phyloP scores from a whole-genome alignment of 2,113 vertebrate genomes.

The Chitala chitala region DNA sequence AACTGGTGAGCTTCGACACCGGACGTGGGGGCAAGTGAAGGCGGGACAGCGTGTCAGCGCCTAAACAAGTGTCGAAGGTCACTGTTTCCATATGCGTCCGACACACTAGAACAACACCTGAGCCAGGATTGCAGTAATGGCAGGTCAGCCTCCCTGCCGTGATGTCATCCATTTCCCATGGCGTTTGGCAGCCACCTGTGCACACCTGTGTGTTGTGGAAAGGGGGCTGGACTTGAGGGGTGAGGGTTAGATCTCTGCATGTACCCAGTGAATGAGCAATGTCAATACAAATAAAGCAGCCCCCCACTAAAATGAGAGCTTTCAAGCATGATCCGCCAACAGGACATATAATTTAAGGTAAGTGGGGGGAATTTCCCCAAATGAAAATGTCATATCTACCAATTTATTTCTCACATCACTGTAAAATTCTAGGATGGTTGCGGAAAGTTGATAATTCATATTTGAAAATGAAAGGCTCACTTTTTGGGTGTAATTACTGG shows the following conservation, averaged over 20 bases:
- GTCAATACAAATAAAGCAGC: slow-evolving; percentile 16
- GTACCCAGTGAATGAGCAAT: neutral
- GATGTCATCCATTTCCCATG: slow-evolving; percentile 47
- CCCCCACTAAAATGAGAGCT: slow-evolving; percentile 2
- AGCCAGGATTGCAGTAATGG: slow-evolving; percentile 30
- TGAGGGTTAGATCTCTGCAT: slow-evolving; percentile 20
- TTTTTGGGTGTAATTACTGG: slow-evolving; percentile 10
- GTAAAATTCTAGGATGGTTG: slow-evolving; percentile 4
- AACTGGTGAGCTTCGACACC: neutral
- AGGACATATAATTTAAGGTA: slow-evolving; percentile 6
- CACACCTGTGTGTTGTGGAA: slow-evolving; percentile 41
- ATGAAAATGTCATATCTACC: slow-evolving; percentile 10
- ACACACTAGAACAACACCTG: slow-evolving; percentile 54
- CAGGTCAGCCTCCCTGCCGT: slow-evolving; percentile 44
- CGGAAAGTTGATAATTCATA: neutral
- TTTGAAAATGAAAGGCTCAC: slow-evolving; percentile 14
- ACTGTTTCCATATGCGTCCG: slow-evolving; percentile 47
- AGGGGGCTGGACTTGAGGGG: slow-evolving; percentile 20
- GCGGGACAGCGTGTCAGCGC: neutral
- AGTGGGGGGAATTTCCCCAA: slow-evolving; percentile 5
- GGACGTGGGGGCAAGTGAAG: neutral
- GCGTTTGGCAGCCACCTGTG: slow-evolving; percentile 58
- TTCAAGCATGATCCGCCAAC: neutral
- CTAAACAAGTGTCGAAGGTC: slow-evolving; percentile 48
- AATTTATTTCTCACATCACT: slow-evolving; percentile 1